Percentiles rank a stretch among this genome's conserved stretches.
phyloP scores from a whole-genome alignment of 2,113 vertebrate species.

The Cariama cristata region DNA sequence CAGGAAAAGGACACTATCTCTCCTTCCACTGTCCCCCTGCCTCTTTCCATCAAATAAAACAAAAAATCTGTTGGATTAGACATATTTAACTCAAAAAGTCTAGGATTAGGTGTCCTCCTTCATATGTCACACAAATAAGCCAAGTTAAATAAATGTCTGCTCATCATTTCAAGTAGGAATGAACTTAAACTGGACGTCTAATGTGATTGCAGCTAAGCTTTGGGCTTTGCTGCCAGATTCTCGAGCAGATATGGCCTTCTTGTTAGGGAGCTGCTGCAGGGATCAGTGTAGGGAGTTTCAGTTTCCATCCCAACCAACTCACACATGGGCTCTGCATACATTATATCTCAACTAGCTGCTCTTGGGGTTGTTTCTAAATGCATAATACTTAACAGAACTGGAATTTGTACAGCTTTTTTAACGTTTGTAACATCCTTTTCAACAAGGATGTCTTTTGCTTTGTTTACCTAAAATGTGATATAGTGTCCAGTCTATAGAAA shows the following conservation, averaged over 20 bases:
- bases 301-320: neutral
- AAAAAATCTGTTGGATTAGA: neutral
- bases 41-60: neutral
- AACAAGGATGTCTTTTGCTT: no score
- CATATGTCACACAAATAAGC: neutral
- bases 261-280: neutral
- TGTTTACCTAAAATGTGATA: no score
- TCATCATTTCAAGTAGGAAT: neutral
- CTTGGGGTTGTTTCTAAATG: neutral
- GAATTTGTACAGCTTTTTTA: neutral
- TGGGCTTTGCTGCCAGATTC: neutral
- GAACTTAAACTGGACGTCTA: neutral
- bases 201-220: neutral
- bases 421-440: no score
- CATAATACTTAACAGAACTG: neutral
- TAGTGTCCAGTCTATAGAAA: no score
- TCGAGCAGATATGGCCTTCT: neutral
- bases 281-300: neutral
- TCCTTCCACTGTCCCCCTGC: rapidly evolving
- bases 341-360: neutral
- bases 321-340: neutral
- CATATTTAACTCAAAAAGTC: neutral
- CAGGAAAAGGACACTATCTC: neutral
- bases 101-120: neutral
- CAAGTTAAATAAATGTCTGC: neutral